Percentiles rank a stretch among this genome's conserved stretches.
These are phyloP conservation scores for Mormyrops attenuatus DNA, from an alignment of 2,797 vertebrate species.

Conservation along the genomic window DNA sequence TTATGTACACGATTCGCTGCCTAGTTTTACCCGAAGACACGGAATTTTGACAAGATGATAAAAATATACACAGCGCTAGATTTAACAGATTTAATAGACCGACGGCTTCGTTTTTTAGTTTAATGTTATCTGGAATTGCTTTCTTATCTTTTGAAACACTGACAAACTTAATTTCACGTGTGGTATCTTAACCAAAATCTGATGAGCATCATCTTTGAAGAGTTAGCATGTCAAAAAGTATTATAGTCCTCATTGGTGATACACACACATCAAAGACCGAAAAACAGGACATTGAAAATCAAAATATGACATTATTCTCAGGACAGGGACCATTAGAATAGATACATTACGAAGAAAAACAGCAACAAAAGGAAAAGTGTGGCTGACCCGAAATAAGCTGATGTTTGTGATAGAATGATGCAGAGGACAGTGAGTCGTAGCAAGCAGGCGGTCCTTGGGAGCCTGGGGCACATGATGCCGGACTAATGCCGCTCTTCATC, in stretches of 20 bases:
- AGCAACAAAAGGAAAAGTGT: conserved; percentile 21
- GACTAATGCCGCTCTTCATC: conserved; percentile 73
- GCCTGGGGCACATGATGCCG: conserved; percentile 82
- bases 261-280: not conserved
- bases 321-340: not conserved
- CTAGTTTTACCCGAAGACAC: not conserved
- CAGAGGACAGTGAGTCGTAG: conserved; percentile 68
- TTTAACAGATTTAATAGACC: not conserved
- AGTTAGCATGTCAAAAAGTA: not conserved
- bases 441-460: conserved; percentile 70
- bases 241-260: not conserved
- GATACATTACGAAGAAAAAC: not conserved
- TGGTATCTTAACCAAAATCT: not conserved
- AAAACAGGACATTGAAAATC: not conserved
- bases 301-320: not conserved
- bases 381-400: conserved; percentile 71
- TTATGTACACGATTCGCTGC: not conserved
- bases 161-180: not conserved
- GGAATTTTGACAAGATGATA: not conserved
- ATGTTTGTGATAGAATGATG: conserved; percentile 66
- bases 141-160: not conserved
- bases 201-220: not conserved
- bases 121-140: not conserved
- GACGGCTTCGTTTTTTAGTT: not conserved
- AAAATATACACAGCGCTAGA: not conserved